A percentile compares a stretch with the other conserved stretches of the same genome.
Conservation (phyloP, 2,888 invertebrate genomes). For the Rapana venosa region DNA sequence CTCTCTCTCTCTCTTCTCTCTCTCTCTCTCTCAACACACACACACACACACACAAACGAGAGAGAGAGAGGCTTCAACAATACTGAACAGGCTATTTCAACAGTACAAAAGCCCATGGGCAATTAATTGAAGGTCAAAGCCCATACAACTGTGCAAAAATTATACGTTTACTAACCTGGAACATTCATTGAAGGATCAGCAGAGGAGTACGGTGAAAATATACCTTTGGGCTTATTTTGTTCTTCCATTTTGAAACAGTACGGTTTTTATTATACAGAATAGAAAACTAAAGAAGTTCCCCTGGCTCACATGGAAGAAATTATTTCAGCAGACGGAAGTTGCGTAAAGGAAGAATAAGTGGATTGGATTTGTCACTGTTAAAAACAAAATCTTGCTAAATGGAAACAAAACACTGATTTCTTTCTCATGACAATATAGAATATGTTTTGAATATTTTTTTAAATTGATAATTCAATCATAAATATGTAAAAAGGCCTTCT, state of each 20-base stretch:
- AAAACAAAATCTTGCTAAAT: not conserved
- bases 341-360: conserved; percentile 15
- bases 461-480: not conserved
- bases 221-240: conserved; percentile 43
- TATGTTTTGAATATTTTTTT: not conserved
- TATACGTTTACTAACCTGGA: conserved; percentile 51
- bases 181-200: conserved; percentile 58
- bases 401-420: not conserved
- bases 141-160: no score
- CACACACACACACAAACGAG: not conserved
- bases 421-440: not conserved
- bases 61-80: not conserved
- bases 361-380: not conserved
- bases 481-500: not conserved
- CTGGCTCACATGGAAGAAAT: not conserved
- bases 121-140: not conserved
- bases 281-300: not conserved
- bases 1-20: no score
- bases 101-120: not conserved
- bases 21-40: no score
- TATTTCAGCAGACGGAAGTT: conserved; percentile 39
- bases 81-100: not conserved
- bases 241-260: conserved; percentile 43
- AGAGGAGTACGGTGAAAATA: conserved; percentile 56
- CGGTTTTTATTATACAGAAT: not conserved